Base-by-base conservation (phyloP, 2,113 vertebrate genomes). In the Odocoileus virginianus region DNA sequence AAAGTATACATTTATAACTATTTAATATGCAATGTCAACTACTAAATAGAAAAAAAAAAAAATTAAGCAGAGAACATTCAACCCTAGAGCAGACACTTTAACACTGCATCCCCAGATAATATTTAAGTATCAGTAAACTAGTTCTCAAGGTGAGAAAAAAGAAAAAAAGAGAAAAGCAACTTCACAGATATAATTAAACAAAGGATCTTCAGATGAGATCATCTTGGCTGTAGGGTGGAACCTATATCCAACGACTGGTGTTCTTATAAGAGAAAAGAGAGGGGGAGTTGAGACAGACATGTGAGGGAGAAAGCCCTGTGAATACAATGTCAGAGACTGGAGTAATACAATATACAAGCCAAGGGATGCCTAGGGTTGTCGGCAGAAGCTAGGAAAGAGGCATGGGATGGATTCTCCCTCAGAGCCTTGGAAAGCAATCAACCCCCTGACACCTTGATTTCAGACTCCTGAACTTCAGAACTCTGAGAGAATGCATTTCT, bases 41-140 rank as follows among this genome's bases (percentile, higher is more conserved):
- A 54, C 36, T 60, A 83, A 93, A 27, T 57, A 94, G 45, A 9
- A 76, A 96, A 97, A 45, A 96, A 97, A 45, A 61, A 90, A 8
- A 60, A 57, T 50, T 91, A 57, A 85, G 58, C 43, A 76, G 54
- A 67, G n/a, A 94, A 96, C 89, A 90, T 45, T 88, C 67, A 95
- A 60, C 45, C 25, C 30, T 27, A 61, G 13, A 61, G 50, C 30
- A 91, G 14, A 89, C 43, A 47, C 45, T 64, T 96, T 15, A 97
- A 86, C 3, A 89, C 1, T 33, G 54, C 7, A 33, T 47, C 54
- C 61, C 7, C 23, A 54, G 91, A 84, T 64, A 58, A 71, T 71
- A 92, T 43, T 93, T 84, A 83, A 94, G 33, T 54, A 64, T 52
- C 12, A 52, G 1, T 61, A 89, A 78, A 84, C 52, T 54, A 84